Base-by-base conservation (phyloP, 2,888 invertebrate genomes). In the Colostygia pectinataria region DNA sequence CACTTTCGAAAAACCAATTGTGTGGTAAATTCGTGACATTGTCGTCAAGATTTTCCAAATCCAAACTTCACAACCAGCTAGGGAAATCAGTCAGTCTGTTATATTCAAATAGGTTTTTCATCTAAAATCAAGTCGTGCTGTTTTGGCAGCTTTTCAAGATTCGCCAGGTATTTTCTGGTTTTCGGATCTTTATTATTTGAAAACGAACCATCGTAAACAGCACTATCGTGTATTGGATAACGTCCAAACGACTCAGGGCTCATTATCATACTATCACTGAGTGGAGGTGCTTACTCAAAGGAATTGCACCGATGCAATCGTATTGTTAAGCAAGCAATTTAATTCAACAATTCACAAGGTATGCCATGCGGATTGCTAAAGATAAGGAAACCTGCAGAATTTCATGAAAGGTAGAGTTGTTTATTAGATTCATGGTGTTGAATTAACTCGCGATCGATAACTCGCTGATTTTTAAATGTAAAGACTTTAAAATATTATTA, bases 1-100 rank as follows among this genome's bases (percentile, higher is more conserved):
- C 45, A 53, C 47, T 53, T 59, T 44, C 27, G 24, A 20, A 55
- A 44, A 55, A 45, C 46, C 44, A 54, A 55, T 55, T 55, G 48
- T 53, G 54, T 41, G 36, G 51, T 41, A 56, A 54, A 58, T 45
- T 57, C 40, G 44, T 43, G 48, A 54, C 50, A 56, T 56, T 58
- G 53, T 50, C 37, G 52, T 51, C 44, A 24, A 55, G 45, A 54
- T 53, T 45, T 47, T 50, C n/a, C n/a, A n/a, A n/a, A 50, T 53
- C 44, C 38, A 18, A 55, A 53, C 48, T 52, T 49, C 51, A 49
- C 56, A 53, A 55, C 44, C 51, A 46, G 44, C 63, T 41, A 37
- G 63, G 61, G 57, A 65, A 65, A 69, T 68, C 62, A 57, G 53
- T 52, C 61, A 53, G 59, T 58, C 51, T 56, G 59, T 56, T 58